Evolutionary conservation across 1,140 invertebrate genomes (phyloP), one percentile per base, ranked within the genome.

Genomic region (Zophobas atratus): DNA sequence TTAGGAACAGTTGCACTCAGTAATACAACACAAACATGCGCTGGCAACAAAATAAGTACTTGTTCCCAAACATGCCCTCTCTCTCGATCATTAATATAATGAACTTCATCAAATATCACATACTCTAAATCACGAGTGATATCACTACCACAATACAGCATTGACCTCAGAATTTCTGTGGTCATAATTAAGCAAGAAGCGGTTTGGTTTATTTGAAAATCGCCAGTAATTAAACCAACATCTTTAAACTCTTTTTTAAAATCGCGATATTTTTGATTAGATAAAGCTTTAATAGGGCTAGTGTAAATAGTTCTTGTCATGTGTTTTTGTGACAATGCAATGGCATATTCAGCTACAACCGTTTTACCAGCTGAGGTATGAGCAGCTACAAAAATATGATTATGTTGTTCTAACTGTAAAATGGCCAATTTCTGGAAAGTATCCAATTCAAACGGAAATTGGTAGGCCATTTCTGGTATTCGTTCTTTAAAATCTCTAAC

Each of bases 41-140:
- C 90, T 0, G 98, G 98, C 48, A 99, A 86, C 85, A 99, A 91
- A 82, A 99, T 99, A 0, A 99, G 89, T 0, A 85, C 97, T 88
- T 99, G 98, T 88, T 99, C 99, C 98, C 99, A 99, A 0, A 99
- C 98, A 83, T 99, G 97, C 20, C 99, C 99, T 81, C 99, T 94
- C 88, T 99, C 97, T 67, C 94, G 92, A 89, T 99, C 96, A 86
- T 99, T 99, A 57, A 99, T 97, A 84, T 99, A 99, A 87, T 99
- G 98, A 35, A 99, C 98, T 90, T 99, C 99, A 87, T 99, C 99
- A 86, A 99, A 99, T 82, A 99, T 98, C 1, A 99, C 98, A 91
- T 97, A 99, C 86, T 99, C 98, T 56, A 99, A 88, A 88, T 99
- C 98, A 72, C 97, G 90, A 1, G 99, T 94, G 70, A 98, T 93